Evolutionary conservation across 2,888 invertebrate species (phyloP).

Genomic region (Linnaemya tessellans): DNA sequence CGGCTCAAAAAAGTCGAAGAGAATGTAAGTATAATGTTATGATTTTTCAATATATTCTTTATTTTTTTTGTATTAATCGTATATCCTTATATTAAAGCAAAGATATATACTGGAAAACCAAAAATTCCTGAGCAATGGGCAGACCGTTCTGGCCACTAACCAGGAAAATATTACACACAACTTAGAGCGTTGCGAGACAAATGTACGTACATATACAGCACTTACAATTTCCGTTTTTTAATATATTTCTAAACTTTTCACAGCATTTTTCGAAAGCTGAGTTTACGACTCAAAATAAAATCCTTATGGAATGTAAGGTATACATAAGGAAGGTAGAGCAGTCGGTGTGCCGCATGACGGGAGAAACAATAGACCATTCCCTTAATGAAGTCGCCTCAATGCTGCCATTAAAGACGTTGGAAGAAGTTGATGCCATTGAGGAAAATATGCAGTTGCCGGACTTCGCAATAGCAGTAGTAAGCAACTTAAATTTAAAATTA

Average conservation of each 20-base stretch:
- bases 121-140: background rate
- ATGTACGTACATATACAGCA: conserved; percentile 9
- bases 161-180: background rate
- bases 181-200: conserved; percentile 26
- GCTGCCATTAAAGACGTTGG: conserved; percentile 6
- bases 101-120: conserved; percentile 1
- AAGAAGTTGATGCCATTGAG: background rate
- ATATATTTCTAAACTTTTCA: conserved; percentile 9
- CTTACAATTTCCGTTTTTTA: background rate
- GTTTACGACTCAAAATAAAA: conserved; percentile 5
- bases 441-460: conserved; percentile 10
- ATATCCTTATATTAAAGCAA: background rate
- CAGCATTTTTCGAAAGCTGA: conserved; percentile 13
- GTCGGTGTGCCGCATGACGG: too few species aligned
- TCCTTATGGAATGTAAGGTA: too few species aligned
- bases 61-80: conserved; percentile 14
- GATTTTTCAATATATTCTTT: too few species aligned
- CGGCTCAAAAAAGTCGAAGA: conserved; percentile 24
- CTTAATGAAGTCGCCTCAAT: conserved; percentile 21
- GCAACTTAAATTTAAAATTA: too few species aligned
- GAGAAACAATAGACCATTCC: too few species aligned
- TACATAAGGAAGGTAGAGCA: too few species aligned
- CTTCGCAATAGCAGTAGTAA: conserved; percentile 19
- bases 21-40: too few species aligned
- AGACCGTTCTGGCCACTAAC: conserved; percentile 3